Percentiles rank a stretch among this genome's conserved stretches.
phyloP scores from a whole-genome alignment of 2,888 invertebrate genomes.

The Athalia rosae region DNA sequence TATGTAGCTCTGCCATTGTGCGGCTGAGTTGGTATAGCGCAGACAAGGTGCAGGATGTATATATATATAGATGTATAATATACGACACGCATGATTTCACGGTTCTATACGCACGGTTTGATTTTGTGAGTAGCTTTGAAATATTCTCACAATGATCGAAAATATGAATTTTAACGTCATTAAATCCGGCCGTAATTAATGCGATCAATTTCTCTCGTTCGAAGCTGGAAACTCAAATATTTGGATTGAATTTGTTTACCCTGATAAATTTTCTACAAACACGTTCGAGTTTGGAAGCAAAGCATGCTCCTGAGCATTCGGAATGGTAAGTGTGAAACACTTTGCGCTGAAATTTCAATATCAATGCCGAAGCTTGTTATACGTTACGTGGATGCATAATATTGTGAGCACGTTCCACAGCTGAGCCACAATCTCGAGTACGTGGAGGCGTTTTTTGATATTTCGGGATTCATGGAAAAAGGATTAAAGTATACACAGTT shows the following conservation, averaged over 20 bases:
- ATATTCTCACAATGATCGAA: slow-evolving; percentile 27
- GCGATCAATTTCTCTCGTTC: not conserved
- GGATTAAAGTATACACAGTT: slow-evolving; percentile 23
- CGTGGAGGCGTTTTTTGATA: not conserved
- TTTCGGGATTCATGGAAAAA: not conserved
- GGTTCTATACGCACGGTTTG: slow-evolving; percentile 26
- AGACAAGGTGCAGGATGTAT: slow-evolving; percentile 30
- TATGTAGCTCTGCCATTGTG: slow-evolving; percentile 32
- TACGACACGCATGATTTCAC: not conserved
- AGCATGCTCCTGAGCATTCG: no score
- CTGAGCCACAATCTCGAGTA: not conserved
- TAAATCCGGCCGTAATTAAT: not conserved
- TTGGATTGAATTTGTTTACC: not conserved
- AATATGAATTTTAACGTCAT: slow-evolving; percentile 11
- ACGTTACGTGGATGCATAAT: not conserved
- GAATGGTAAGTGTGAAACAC: no score
- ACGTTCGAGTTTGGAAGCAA: no score
- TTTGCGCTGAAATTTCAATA: slow-evolving; percentile 16
- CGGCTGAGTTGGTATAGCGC: slow-evolving; percentile 30
- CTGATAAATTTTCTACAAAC: no score
- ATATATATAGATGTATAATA: not conserved
- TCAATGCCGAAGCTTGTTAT: not conserved
- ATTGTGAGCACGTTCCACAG: not conserved
- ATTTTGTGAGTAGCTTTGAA: slow-evolving; percentile 32
- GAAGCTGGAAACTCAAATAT: not conserved